Base-by-base conservation (phyloP, 2,888 invertebrate genomes). In the Mesorhabditis belari region DNA sequence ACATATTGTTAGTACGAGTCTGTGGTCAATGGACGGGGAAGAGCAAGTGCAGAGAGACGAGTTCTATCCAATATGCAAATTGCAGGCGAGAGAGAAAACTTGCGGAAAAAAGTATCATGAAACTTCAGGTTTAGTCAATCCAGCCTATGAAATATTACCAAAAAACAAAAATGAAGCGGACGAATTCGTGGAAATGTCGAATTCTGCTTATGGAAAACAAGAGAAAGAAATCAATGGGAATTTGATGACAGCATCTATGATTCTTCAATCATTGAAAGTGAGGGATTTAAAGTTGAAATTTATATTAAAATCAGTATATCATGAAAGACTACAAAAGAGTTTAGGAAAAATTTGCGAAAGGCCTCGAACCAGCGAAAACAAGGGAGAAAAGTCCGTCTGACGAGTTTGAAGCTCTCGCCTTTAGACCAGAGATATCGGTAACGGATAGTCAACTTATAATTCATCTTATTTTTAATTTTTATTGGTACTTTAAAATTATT, bases 91-190 rank as follows among this genome's bases (percentile, higher is more conserved):
- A 12, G 6, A 12, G 6, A 35, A 17, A n/a, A n/a, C n/a, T n/a
- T n/a, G n/a, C n/a, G n/a, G n/a, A n/a, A n/a, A n/a, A n/a, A n/a
- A n/a, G n/a, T n/a, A n/a, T n/a, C n/a, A n/a, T n/a, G n/a, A n/a
- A n/a, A n/a, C n/a, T n/a, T n/a, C 17, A 35, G 35, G 35, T 57
- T 23, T 27, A 28, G 57, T 51, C 51, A 52, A 60, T 60, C 65
- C 62, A 60, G 75, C 67, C 19, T 77, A 75, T 59, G 77, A 77
- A 57, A 61, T 74, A 19, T 66, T 75, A 27, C 63, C 74, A 21
- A 65, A 64, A 17, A 63, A 64, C 17, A 60, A 74, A n/a, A 56
- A 70, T 23, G 67, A 76, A 19, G 63, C 66, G 12, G 64, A 69
- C 26, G 55, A 66, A n/a, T 49, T 70, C 3, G 63, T 69, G 6